Base-by-base conservation (phyloP, 2,797 vertebrate genomes). In the Bufotes viridis region DNA sequence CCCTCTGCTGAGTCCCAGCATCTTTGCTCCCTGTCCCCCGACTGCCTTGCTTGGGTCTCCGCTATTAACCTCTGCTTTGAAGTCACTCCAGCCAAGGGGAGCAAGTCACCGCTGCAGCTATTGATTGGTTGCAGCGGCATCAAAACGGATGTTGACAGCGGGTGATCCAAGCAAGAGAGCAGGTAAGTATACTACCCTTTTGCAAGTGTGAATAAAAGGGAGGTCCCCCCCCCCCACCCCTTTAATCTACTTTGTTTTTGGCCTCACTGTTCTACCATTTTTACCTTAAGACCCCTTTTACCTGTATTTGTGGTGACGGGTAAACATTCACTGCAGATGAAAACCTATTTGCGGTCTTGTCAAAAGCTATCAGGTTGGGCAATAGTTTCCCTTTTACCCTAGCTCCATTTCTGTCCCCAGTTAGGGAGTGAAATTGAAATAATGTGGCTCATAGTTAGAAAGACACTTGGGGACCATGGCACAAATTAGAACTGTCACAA, bases 401-500 rank as follows among this genome's bases (percentile, higher is more conserved):
- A 0, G 18, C 24, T 34, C 57, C 84, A 76, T 86, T 69, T 88
- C 34, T 49, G 81, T 67, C 12, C 5, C 22, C 53, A 58, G 17
- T 22, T 83, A 86, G 63, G 53, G 34, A 72, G 78, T 78, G 89
- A 85, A 91, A 92, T 92, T 91, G 91, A 92, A 93, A 90, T 89
- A 85, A 90, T 55, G 3, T 90, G 61, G 86, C 85, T 84, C 82
- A 42, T 29, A 42, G 74, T 90, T 91, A 90, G 90, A 92, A 92
- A 93, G 91, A 60, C 90, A 87, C 34, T 83, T 75, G 55, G 90
- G 92, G 90, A 93, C 93, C 87, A 87, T 92, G 92, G 93, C 93
- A 94, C 94, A 93, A 93, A 95, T 94, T 93, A 93, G 88, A 95
- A 91, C 93, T 94, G 93, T 95, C 93, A 92, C 89, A 93, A 92